Base-by-base conservation (phyloP, 2,113 vertebrate genomes). In the Datnioides undecimradiatus region DNA sequence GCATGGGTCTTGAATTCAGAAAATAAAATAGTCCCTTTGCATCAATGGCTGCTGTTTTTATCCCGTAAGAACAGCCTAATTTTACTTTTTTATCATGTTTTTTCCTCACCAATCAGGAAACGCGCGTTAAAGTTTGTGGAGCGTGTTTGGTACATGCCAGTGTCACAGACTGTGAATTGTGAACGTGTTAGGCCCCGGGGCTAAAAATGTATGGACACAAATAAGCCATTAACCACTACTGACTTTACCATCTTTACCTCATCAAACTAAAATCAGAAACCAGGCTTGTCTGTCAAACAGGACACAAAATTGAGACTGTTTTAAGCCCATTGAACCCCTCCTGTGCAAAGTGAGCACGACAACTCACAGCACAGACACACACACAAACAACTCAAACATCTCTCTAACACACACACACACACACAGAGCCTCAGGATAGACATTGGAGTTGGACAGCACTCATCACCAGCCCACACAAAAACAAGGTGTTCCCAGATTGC, bases 381-480 rank as follows among this genome's bases (percentile, higher is more conserved):
- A 65, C 40, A 54, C 45, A 33, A 45, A 76, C 52, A n/a, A 34
- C 25, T 80, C 64, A n/a, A n/a, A n/a, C n/a, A n/a, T 17, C 14
- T 38, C 45, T 40, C 21, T 10, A n/a, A n/a, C n/a, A n/a, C n/a
- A 68, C 54, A 67, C 59, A 57, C 49, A 48, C 38, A 54, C 27
- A 64, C 52, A 25, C 34, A 8, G 8, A 45, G 54, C 60, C 51
- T 77, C 52, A 17, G 51, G 59, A 57, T 41, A 62, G 65, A 58
- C 48, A 68, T 76, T 27, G 54, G 23, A 31, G 17, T 65, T 49
- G 65, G 80, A 65, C 65, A 49, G 76, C 76, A 59, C 73, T 70
- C 80, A 87, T 75, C 66, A 70, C 34, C 60, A 66, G 33, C 76
- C 31, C 62, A 73, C 80, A 81, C 75, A 88, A 87, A 91, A 77